These are phyloP conservation scores for Tanypteryx hageni DNA, from an alignment of 2,888 invertebrate genomes.

Conservation along the genomic window DNA sequence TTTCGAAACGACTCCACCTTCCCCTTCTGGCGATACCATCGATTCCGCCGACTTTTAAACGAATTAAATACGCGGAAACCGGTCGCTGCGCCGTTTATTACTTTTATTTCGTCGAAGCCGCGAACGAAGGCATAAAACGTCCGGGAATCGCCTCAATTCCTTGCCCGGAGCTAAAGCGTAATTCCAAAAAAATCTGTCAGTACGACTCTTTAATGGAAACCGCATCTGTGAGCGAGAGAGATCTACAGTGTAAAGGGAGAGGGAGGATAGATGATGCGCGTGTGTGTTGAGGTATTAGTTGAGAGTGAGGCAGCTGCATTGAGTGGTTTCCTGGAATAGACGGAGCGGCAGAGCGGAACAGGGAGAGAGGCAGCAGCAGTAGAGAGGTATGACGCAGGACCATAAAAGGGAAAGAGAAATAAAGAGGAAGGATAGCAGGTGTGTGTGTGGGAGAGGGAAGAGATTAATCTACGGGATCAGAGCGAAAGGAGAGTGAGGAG, in stretches of 20 bases:
- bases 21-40: background rate
- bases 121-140: background rate
- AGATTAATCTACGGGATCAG: conserved; percentile 27
- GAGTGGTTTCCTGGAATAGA: background rate
- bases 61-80: background rate
- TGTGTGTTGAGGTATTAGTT: background rate
- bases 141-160: background rate
- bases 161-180: background rate
- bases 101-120: background rate
- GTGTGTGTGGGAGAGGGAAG: background rate
- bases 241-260: background rate
- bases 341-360: background rate
- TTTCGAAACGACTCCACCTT: background rate
- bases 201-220: background rate
- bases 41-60: background rate
- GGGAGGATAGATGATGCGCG: background rate
- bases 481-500: background rate
- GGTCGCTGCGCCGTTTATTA: background rate
- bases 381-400: too few species aligned
- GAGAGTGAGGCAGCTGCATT: background rate
- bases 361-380: background rate
- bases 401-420: background rate
- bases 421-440: background rate
- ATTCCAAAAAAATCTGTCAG: background rate
- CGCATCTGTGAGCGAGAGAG: background rate